Conservation (phyloP, 2,888 invertebrate genomes). For the Adela reaumurella region DNA sequence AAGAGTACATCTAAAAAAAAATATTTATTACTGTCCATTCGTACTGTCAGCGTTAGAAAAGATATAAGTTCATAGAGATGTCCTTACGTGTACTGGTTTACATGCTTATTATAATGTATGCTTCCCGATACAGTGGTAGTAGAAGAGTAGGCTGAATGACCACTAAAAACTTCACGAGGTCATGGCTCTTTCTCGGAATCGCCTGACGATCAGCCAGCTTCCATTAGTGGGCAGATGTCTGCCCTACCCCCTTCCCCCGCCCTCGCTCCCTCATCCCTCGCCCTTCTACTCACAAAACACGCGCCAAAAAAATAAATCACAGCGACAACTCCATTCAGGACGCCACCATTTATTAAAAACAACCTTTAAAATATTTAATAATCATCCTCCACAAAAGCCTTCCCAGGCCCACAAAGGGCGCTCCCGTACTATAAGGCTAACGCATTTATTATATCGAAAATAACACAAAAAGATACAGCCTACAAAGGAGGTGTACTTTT, state of each 20-base stretch:
- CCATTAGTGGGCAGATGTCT: background rate
- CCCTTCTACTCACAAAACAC: conserved; percentile 32
- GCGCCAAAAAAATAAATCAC: conserved; percentile 58
- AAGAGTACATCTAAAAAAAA: no score
- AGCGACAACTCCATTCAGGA: conserved; percentile 33
- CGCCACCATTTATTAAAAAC: conserved; percentile 54
- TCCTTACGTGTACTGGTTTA: no score
- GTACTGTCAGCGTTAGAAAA: no score
- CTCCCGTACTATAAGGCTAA: conserved; percentile 41
- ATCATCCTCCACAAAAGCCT: conserved; percentile 42
- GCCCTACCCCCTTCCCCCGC: background rate
- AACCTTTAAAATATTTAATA: conserved; percentile 56
- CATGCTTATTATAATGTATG: no score
- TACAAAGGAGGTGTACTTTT: conserved; percentile 54
- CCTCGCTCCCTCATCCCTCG: background rate
- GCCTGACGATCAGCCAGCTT: background rate
- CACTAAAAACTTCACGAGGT: no score
- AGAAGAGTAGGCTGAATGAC: no score
- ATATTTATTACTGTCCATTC: no score
- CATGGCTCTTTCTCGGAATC: no score
- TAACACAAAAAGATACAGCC: conserved; percentile 54
- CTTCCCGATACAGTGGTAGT: no score
- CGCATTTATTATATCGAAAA: conserved; percentile 56
- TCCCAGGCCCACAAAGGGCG: conserved; percentile 41
- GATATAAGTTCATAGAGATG: no score